Base-by-base conservation (phyloP, 2,888 invertebrate species). In the Scrobipalpa atriplicella region DNA sequence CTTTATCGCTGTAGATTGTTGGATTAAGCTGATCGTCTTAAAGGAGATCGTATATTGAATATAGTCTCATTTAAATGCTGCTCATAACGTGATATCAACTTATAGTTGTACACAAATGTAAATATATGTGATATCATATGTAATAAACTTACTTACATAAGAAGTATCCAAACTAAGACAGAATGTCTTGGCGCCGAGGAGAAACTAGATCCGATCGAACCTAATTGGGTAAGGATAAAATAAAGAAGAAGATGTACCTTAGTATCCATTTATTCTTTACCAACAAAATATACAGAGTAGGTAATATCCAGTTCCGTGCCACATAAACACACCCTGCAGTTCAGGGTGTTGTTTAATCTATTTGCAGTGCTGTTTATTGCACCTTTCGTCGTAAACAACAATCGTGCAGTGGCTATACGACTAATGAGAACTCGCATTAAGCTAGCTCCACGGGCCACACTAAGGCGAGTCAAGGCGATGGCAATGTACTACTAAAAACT, bases 1-100 rank as follows among this genome's bases (percentile, higher is more conserved):
- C 79, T 82, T 84, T 83, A 85, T 83, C 80, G 78, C 81, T 72
- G 69, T 64, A 66, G 69, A 77, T 73, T 73, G 78, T 80, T 80
- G 19, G 41, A 41, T 56, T n/a, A 64, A 64, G 18, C 19, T 62
- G 61, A 39, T 16, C 47, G 29, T 29, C n/a, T 13, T 56, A 56
- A 13, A 56, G 29, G 29, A 29, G 13, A 56, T 18, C 18, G 54
- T 10, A 19, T 5, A 54, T 11, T 18, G 6, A 19, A 54, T 8
- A 21, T 18, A 47, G 47, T 16, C n/a, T 47, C n/a, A 16, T 47
- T n/a, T 47, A 47, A 43, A 47, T n/a, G 7, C n/a, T 5, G 11
- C 39, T 5, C 7, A 47, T n/a, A 47, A 47, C n/a, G n/a, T 47
- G 16, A 16, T 5, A 47, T 21, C 54, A 18, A 10, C 19, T 18